Evolutionary conservation across 2,797 vertebrate species (phyloP).

Genomic region (Margarornis squamiger): DNA sequence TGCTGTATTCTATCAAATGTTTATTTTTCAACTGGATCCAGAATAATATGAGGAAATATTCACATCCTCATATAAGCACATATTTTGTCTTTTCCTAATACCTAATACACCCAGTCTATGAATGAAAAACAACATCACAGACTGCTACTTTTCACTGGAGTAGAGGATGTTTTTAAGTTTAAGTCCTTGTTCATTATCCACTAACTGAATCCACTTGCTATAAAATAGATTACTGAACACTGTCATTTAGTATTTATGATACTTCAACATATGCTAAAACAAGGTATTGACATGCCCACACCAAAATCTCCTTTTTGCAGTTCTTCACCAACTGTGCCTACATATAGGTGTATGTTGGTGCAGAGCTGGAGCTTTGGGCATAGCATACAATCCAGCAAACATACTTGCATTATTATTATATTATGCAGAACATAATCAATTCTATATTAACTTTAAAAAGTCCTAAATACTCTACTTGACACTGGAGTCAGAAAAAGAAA

Average conservation of each 20-base stretch:
- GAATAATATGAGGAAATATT: neutral
- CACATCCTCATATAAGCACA: neutral
- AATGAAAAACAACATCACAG: neutral
- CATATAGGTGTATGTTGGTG: neutral
- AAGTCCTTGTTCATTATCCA: neutral
- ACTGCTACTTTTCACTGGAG: neutral
- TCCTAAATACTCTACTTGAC: neutral
- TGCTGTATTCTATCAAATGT: neutral
- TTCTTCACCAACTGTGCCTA: neutral
- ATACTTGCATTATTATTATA: neutral
- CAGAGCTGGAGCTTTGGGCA: neutral
- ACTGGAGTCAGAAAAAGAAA: neutral
- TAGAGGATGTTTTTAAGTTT: neutral
- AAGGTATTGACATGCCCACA: neutral
- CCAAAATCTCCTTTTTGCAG: neutral
- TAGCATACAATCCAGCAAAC: neutral
- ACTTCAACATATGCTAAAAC: neutral
- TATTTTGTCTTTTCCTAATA: neutral
- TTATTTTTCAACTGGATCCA: neutral
- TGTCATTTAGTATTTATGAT: neutral
- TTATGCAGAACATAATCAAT: neutral
- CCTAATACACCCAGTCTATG: neutral
- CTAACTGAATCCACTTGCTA: neutral
- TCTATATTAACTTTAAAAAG: neutral
- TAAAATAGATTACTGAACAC: neutral